These are phyloP conservation scores for Ichneumoninae sp. DNA, from an alignment of 2,888 invertebrate genomes.

Conservation along the genomic window DNA sequence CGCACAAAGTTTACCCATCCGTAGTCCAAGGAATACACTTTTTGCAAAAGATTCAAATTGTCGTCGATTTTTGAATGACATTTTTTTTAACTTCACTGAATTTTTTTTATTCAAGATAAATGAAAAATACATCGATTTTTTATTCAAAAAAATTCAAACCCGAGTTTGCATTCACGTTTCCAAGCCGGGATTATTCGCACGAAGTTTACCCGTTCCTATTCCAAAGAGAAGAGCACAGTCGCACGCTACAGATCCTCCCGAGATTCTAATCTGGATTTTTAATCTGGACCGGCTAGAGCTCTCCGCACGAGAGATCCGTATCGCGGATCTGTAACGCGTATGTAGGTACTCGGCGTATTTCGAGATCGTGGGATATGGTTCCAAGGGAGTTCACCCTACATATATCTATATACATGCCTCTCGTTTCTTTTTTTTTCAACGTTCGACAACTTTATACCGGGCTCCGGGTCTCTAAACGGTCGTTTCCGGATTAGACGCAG, in stretches of 20 bases:
- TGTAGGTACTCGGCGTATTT: constrained; percentile 73
- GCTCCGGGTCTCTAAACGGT: constrained; percentile 70
- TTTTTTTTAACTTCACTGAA: no score
- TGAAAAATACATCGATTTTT: background rate
- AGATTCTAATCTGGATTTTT: constrained; percentile 48
- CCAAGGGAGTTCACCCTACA: constrained; percentile 25
- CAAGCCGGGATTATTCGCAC: background rate
- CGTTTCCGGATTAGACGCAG: constrained; percentile 76
- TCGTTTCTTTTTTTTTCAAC: constrained; percentile 31
- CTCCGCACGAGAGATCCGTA: constrained; percentile 73
- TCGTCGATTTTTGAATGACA: no score
- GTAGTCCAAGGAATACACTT: background rate
- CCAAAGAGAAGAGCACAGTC: constrained; percentile 18
- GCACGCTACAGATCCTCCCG: constrained; percentile 25
- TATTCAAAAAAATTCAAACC: background rate
- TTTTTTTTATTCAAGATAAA: no score
- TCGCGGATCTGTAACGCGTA: constrained; percentile 77
- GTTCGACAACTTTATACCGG: constrained; percentile 53
- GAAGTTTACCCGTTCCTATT: background rate
- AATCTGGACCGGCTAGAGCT: constrained; percentile 32
- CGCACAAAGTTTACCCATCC: background rate
- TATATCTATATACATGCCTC: constrained; percentile 20
- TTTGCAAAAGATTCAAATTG: no score
- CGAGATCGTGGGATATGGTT: constrained; percentile 71
- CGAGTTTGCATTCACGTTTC: background rate